Conservation (phyloP, 2,797 vertebrate species). For the Erethizon dorsatum region DNA sequence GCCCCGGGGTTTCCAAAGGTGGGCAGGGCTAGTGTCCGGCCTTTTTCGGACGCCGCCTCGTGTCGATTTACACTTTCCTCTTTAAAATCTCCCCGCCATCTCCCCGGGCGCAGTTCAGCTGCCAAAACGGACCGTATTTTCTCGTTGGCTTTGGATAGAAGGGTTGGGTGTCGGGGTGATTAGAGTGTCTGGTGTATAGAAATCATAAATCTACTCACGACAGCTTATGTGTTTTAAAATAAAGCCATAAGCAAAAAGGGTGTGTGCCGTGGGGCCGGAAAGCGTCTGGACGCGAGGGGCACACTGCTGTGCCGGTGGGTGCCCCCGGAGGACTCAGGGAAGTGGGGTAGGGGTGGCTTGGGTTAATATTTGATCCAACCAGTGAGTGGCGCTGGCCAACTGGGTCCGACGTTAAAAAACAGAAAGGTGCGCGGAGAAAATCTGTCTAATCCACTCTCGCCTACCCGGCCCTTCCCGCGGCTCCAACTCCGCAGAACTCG, state of each 20-base stretch:
- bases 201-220: conserved; percentile 81
- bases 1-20: not conserved
- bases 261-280: conserved; percentile 63
- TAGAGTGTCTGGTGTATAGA: conserved; percentile 72
- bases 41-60: not conserved
- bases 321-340: not conserved
- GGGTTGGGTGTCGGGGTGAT: conserved; percentile 52
- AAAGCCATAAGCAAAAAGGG: conserved; percentile 77
- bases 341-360: not conserved
- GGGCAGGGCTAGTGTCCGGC: not conserved
- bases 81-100: not conserved
- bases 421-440: not conserved
- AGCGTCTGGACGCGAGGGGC: not conserved
- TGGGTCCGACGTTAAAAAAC: fast-evolving
- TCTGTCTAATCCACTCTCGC: not conserved
- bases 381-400: not conserved
- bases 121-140: conserved; percentile 74
- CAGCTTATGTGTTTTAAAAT: conserved; percentile 77
- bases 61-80: not conserved
- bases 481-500: not conserved
- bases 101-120: conserved; percentile 45
- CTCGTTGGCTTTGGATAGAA: conserved; percentile 74
- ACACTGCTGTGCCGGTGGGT: not conserved
- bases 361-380: not conserved
- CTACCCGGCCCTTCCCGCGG: not conserved